A percentile compares a stretch with the other conserved stretches of the same genome.
Evolutionary conservation across 1,140 invertebrate species (phyloP).

Genomic region (Aplysia californica): DNA sequence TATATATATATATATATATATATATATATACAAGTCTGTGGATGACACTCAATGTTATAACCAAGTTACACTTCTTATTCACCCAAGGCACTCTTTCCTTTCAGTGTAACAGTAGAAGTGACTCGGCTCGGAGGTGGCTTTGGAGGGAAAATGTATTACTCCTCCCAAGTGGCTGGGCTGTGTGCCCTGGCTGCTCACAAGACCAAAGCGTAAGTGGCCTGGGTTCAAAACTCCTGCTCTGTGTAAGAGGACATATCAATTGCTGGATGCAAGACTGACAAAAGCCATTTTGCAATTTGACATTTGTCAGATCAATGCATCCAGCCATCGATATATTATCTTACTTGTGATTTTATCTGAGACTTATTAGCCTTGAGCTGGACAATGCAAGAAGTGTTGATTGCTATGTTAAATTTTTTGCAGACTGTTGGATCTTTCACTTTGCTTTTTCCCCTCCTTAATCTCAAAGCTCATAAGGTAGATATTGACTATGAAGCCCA

Average conservation of each 20-base stretch:
- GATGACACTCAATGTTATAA: background rate
- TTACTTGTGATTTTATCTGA: conserved; percentile 10
- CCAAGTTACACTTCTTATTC: background rate
- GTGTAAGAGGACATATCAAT: no score
- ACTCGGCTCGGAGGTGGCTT: conserved; percentile 59
- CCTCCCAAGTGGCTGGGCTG: conserved; percentile 35
- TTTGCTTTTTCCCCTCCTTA: no score
- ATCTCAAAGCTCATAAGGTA: no score
- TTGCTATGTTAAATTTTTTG: no score
- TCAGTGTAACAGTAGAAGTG: conserved; percentile 38
- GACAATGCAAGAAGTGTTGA: no score
- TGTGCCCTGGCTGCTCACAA: conserved; percentile 56
- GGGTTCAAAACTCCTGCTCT: no score
- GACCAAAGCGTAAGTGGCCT: conserved; percentile 37
- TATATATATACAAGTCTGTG: background rate
- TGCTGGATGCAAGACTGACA: background rate
- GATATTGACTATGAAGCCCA: no score
- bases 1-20: background rate
- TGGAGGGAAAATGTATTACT: conserved; percentile 54
- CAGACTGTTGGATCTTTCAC: no score
- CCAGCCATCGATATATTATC: background rate
- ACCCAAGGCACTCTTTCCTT: conserved; percentile 15
- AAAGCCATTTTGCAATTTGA: background rate
- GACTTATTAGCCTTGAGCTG: background rate
- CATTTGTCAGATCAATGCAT: background rate